phyloP scores from a whole-genome alignment of 1,140 invertebrate species.

The Microplitis mediator region DNA sequence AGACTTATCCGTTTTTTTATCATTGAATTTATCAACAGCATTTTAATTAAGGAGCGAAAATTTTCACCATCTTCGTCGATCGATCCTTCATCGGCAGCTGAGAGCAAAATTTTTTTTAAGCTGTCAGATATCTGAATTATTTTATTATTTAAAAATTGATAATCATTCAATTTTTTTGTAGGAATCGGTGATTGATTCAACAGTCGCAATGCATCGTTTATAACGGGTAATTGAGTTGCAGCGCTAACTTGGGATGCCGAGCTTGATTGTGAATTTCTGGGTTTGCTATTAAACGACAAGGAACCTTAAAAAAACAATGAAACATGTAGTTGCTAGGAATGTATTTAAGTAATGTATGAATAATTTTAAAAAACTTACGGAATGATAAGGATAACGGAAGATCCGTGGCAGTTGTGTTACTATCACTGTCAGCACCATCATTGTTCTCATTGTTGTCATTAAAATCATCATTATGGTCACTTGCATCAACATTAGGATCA shows the following conservation, averaged over 20 bases:
- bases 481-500: no score
- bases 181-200: constrained; percentile 7
- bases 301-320: neutral
- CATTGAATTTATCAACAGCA: constrained; percentile 2
- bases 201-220: constrained; percentile 3
- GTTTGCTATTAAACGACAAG: constrained; percentile 1
- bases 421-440: no score
- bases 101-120: constrained; percentile 6
- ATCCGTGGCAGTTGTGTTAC: no score
- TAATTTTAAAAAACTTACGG: constrained; percentile 5
- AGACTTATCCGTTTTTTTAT: neutral
- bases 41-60: constrained; percentile 13
- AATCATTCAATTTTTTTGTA: constrained; percentile 1
- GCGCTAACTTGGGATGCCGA: constrained; percentile 8
- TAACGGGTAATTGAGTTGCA: constrained; percentile 3
- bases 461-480: no score
- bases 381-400: no score
- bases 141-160: constrained; percentile 6
- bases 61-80: constrained; percentile 4
- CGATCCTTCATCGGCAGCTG: neutral
- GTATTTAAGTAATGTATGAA: neutral
- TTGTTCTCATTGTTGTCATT: no score
- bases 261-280: neutral
- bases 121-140: constrained; percentile 6
- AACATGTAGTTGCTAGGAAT: constrained; percentile 6